Conservation (phyloP, 2,113 vertebrate genomes). For the Hypocryptadius cinnamomeus region DNA sequence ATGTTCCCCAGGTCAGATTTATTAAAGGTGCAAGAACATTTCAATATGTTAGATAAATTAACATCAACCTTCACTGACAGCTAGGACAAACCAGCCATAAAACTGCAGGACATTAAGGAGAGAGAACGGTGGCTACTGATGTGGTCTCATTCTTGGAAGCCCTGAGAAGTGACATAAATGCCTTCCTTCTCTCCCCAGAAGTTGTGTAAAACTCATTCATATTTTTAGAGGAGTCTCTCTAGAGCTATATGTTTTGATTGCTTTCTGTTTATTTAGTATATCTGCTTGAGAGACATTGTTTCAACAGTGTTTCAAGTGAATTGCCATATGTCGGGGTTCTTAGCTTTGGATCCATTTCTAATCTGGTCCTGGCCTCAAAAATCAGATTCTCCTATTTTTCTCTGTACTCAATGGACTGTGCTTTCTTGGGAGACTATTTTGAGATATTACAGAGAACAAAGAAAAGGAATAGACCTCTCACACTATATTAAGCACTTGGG, state of each 20-base stretch:
- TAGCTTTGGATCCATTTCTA: background rate
- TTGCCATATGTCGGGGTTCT: background rate
- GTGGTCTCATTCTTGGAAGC: background rate
- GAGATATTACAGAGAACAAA: background rate
- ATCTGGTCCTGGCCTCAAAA: background rate
- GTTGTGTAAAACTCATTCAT: background rate
- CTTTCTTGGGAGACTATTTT: background rate
- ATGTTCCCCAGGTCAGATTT: background rate
- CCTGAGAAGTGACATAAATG: background rate
- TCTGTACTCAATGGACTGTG: background rate
- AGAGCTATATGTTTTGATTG: background rate
- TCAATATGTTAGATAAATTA: background rate
- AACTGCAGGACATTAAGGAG: background rate
- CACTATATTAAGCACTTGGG: background rate
- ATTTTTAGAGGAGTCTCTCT: background rate
- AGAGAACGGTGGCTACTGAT: background rate
- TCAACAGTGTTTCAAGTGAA: background rate
- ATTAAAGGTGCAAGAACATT: background rate
- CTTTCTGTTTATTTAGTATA: background rate
- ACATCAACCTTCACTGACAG: background rate
- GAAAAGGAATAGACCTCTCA: background rate
- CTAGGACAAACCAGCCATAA: background rate
- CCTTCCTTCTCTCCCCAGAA: background rate
- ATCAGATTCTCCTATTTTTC: background rate
- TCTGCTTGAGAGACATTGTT: background rate